Conservation (phyloP, 2,113 vertebrate species). For the Cnemophilus loriae region DNA sequence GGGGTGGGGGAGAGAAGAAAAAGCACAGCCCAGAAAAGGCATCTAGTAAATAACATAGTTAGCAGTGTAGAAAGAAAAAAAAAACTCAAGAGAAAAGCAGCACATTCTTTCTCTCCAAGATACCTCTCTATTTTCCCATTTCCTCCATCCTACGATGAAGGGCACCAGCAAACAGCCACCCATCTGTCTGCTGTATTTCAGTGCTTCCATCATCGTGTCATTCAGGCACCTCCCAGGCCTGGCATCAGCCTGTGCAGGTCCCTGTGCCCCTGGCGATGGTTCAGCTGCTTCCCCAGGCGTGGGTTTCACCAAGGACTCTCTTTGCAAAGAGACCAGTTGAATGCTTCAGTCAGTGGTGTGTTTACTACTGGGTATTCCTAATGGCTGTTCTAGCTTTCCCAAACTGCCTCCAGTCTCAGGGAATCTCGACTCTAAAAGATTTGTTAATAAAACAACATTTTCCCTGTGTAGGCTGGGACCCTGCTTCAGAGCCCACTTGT, state of each 20-base stretch:
- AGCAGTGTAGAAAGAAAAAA: background rate
- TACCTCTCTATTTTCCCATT: background rate
- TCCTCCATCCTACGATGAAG: rapidly evolving
- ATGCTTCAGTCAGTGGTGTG: background rate
- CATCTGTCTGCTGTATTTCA: background rate
- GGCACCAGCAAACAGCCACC: background rate
- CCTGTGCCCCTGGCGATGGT: background rate
- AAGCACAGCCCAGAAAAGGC: background rate
- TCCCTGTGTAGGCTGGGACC: rapidly evolving
- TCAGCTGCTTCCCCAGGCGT: background rate
- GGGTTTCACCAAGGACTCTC: background rate
- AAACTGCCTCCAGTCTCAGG: background rate
- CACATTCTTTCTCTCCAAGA: background rate
- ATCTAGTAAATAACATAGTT: slow-evolving; percentile 26
- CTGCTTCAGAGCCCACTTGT: background rate
- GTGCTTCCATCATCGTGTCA: rapidly evolving
- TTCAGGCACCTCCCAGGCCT: too few relatives aligned
- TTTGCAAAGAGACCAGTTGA: background rate
- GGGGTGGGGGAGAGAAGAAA: slow-evolving; percentile 25
- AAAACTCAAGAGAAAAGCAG: background rate
- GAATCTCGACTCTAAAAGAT: background rate
- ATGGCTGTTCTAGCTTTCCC: background rate
- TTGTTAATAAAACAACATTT: background rate
- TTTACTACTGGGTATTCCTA: background rate
- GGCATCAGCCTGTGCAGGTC: background rate